Conservation (phyloP, 2,888 invertebrate species). For the Drosophila kuntzei region DNA sequence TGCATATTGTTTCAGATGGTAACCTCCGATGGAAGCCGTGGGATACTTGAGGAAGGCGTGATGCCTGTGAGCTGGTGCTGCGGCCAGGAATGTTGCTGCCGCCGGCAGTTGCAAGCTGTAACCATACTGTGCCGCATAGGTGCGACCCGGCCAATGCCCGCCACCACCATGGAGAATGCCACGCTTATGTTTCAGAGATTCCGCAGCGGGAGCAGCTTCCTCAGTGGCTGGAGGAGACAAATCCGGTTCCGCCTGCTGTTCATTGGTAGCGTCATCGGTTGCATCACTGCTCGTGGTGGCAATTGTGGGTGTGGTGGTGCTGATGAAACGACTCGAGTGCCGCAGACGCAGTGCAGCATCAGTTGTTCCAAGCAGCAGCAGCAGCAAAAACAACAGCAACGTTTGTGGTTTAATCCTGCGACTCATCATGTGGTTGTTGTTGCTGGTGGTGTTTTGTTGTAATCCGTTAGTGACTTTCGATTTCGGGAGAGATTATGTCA, state of each 20-base stretch:
- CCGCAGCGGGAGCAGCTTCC: not conserved
- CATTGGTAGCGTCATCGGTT: constrained; percentile 3
- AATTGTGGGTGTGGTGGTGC: constrained; percentile 38
- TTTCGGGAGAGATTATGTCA: constrained; percentile 70
- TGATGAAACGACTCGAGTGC: constrained; percentile 41
- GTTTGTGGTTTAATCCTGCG: constrained; percentile 21
- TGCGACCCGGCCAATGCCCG: constrained; percentile 77
- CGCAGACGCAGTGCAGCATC: constrained; percentile 63
- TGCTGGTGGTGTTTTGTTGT: constrained; percentile 9
- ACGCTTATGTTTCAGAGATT: constrained; percentile 68
- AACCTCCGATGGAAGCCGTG: constrained; percentile 36
- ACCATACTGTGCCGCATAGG: constrained; percentile 83
- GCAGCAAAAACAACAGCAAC: constrained; percentile 23
- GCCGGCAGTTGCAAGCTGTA: constrained; percentile 79
- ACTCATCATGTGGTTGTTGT: constrained; percentile 38
- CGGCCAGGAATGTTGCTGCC: constrained; percentile 61
- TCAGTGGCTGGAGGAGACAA: constrained; percentile 1
- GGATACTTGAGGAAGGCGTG: constrained; percentile 58
- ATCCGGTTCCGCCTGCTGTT: constrained; percentile 2
- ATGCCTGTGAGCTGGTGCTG: constrained; percentile 47
- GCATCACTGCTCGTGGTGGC: constrained; percentile 7
- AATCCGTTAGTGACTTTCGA: constrained; percentile 61
- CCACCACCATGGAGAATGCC: constrained; percentile 73
- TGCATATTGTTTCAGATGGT: constrained; percentile 49
- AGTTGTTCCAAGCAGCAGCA: constrained; percentile 15